phyloP scores from a whole-genome alignment of 2,888 invertebrate genomes.

The Doris montereyensis region DNA sequence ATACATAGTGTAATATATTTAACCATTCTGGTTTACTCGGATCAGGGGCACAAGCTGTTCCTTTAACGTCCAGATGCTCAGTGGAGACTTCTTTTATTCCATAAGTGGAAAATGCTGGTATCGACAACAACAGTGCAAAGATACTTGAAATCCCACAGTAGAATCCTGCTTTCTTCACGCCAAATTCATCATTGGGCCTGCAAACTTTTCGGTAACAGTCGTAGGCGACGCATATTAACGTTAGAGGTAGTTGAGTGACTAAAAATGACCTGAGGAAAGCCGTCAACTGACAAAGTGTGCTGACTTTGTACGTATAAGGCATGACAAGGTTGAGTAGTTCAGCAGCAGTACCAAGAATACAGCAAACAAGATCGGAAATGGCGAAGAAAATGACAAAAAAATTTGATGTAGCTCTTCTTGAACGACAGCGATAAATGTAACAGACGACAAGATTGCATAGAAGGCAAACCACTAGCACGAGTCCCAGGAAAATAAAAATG shows the following conservation, averaged over 20 bases:
- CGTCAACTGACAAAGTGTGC: conserved; percentile 56
- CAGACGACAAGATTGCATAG: conserved; percentile 58
- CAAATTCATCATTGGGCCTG: conserved; percentile 55
- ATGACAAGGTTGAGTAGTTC: conserved; percentile 56
- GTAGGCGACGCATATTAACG: conserved; percentile 58
- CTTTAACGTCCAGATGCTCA: conserved; percentile 41
- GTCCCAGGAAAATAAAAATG: conserved; percentile 50
- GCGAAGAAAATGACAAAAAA: conserved; percentile 61
- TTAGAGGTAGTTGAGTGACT: conserved; percentile 55
- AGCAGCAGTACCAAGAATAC: conserved; percentile 55
- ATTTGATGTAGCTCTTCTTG: conserved; percentile 57
- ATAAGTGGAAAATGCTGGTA: conserved; percentile 55
- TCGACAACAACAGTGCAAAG: conserved; percentile 51
- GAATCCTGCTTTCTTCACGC: conserved; percentile 52
- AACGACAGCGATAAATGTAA: conserved; percentile 57
- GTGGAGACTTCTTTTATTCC: conserved; percentile 52
- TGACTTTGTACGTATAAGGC: conserved; percentile 52
- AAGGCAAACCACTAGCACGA: conserved; percentile 52
- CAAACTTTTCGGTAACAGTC: conserved; percentile 61
- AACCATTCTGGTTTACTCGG: conserved; percentile 45
- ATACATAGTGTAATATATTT: conserved; percentile 53
- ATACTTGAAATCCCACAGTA: conserved; percentile 50
- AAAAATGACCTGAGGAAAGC: conserved; percentile 56
- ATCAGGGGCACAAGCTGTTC: conserved; percentile 56
- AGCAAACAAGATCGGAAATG: conserved; percentile 55